Evolutionary conservation across 2,113 vertebrate genomes (phyloP).

Genomic region (Engraulis encrasicolus): DNA sequence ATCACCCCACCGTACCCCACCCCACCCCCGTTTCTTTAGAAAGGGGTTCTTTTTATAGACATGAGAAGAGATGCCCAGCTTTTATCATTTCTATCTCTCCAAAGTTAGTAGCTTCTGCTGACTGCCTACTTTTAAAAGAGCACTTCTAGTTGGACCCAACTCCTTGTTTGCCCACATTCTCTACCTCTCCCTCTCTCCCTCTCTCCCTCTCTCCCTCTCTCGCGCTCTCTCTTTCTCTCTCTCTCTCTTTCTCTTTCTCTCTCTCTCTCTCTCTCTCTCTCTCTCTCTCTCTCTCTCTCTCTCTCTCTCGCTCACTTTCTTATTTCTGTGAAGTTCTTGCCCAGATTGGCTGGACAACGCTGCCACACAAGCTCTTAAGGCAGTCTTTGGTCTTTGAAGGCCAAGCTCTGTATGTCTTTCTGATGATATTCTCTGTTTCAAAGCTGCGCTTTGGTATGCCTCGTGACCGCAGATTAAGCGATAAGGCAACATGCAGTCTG

Average conservation of each 20-base stretch:
- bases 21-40: not conserved
- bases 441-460: not conserved
- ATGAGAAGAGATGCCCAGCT: not conserved
- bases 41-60: not conserved
- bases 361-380: slow-evolving; percentile 11
- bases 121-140: slow-evolving; percentile 32
- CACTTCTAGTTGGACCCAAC: not conserved
- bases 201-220: not conserved
- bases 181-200: not conserved
- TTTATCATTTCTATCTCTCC: not conserved
- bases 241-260: not conserved
- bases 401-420: not conserved
- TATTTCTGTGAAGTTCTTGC: slow-evolving; percentile 6
- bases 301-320: no score
- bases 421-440: not conserved
- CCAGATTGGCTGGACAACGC: not conserved
- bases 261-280: not conserved
- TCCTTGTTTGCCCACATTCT: not conserved
- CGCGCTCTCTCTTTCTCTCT: slow-evolving; percentile 6
- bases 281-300: slow-evolving; percentile 11
- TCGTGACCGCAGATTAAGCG: not conserved
- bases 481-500: not conserved
- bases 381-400: not conserved
- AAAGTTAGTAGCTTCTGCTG: slow-evolving; percentile 39
- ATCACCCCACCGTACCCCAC: no score